Conservation (phyloP, 2,797 vertebrate species). For the Falco novaeseelandiae region DNA sequence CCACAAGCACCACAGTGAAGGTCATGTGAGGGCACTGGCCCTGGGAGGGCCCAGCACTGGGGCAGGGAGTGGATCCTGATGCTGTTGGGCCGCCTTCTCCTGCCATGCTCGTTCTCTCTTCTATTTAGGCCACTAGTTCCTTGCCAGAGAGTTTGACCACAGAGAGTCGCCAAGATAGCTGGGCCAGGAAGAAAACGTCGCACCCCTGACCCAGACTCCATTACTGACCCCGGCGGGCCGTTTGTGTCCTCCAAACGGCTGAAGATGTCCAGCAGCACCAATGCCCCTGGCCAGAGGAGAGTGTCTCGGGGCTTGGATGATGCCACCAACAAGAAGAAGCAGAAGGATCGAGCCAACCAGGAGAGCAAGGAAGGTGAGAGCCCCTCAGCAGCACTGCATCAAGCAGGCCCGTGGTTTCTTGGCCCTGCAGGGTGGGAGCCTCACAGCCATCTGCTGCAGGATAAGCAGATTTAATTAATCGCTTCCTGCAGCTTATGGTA, state of each 20-base stretch:
- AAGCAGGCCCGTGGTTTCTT: background rate
- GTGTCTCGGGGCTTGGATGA: slow-evolving; percentile 84
- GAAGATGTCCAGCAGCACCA: slow-evolving; percentile 93
- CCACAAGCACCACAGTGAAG: background rate
- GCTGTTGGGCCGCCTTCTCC: background rate
- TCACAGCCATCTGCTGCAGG: slow-evolving; percentile 37
- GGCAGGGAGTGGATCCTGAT: background rate
- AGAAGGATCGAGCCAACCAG: slow-evolving; percentile 95
- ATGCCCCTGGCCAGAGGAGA: slow-evolving; percentile 81
- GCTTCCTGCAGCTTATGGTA: slow-evolving; percentile 48
- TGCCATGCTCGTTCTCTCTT: background rate
- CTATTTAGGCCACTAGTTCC: slow-evolving; percentile 83
- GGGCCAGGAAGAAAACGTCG: slow-evolving; percentile 97
- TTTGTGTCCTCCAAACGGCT: slow-evolving; percentile 93
- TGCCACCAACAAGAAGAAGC: slow-evolving; percentile 92
- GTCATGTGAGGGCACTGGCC: background rate
- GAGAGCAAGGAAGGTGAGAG: slow-evolving; percentile 93
- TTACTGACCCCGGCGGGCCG: slow-evolving; percentile 89
- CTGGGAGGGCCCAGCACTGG: background rate
- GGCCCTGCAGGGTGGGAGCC: background rate
- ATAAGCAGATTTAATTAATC: slow-evolving; percentile 66
- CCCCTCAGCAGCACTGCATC: slow-evolving; percentile 43
- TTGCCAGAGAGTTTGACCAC: slow-evolving; percentile 88
- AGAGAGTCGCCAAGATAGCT: slow-evolving; percentile 99
- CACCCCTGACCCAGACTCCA: slow-evolving; percentile 97